Evolutionary conservation across 64 coral and sea anemone species (phyloP).

Genomic region (Dendronephthya gigantea): DNA sequence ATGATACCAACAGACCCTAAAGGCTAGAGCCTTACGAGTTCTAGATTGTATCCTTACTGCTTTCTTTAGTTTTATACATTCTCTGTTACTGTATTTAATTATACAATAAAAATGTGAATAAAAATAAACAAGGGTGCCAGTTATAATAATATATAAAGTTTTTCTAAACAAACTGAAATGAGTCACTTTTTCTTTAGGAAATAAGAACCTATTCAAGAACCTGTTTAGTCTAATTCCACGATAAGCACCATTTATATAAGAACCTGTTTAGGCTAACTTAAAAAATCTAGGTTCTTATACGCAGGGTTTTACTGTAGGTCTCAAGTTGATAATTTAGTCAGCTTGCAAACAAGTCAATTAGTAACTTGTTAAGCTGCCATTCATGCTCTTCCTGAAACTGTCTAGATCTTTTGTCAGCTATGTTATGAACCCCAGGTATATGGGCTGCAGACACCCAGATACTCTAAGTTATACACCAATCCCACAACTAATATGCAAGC

Average conservation of each 20-base stretch:
- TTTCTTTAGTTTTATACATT: not conserved
- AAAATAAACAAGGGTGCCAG: too few relatives aligned
- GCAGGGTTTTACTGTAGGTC: too few relatives aligned
- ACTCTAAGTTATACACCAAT: not conserved
- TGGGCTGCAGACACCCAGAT: not conserved
- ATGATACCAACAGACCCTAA: conserved; percentile 7
- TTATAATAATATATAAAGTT: too few relatives aligned
- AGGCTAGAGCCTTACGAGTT: conserved; percentile 11
- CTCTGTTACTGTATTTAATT: not conserved
- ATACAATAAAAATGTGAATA: not conserved
- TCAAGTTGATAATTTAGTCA: conserved; percentile 2
- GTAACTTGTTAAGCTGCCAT: not conserved
- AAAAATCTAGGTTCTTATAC: too few relatives aligned
- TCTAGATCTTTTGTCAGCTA: conserved; percentile 1
- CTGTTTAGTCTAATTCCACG: too few relatives aligned
- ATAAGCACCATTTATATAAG: too few relatives aligned
- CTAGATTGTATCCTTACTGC: too few relatives aligned
- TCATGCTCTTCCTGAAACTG: conserved; percentile 11
- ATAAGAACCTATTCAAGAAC: too few relatives aligned
- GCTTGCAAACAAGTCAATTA: conserved; percentile 1
- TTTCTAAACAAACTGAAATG: too few relatives aligned
- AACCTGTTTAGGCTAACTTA: too few relatives aligned
- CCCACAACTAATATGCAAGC: conserved; percentile 8
- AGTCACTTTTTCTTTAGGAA: too few relatives aligned
- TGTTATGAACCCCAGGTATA: not conserved